A percentile compares a stretch with the other conserved stretches of the same genome.
Evolutionary conservation across 2,113 vertebrate species (phyloP).

Genomic region (Pseudorhombus dupliciocellatus): DNA sequence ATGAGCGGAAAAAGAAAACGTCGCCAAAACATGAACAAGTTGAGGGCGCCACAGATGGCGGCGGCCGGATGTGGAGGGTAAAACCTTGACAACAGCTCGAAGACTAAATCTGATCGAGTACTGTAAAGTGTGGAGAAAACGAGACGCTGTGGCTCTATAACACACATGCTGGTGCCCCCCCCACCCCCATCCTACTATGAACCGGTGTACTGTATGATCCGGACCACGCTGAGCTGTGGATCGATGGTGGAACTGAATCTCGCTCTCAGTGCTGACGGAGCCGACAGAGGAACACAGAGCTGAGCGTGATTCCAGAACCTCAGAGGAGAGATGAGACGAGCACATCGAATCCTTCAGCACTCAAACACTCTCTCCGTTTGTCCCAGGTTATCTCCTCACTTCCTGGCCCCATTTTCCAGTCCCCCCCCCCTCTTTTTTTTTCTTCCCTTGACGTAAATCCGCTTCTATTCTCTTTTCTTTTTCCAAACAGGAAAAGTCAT

Average conservation of each 20-base stretch:
- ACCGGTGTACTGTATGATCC: conserved; percentile 16
- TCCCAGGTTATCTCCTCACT: conserved; percentile 20
- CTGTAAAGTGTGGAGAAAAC: conserved; percentile 31
- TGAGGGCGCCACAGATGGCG: conserved; percentile 37
- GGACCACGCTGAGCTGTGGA: conserved; percentile 5
- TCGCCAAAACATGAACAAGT: conserved; percentile 23
- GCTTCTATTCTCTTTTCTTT: conserved; percentile 33
- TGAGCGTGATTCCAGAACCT: conserved; percentile 29
- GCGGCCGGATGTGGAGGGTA: conserved; percentile 27
- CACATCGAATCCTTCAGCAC: conserved; percentile 22
- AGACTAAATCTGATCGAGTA: conserved; percentile 31
- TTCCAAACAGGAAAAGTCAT: conserved; percentile 38
- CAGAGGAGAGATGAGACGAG: conserved; percentile 31
- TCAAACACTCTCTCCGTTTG: conserved; percentile 4
- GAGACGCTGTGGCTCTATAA: conserved; percentile 22
- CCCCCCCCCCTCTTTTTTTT: not conserved
- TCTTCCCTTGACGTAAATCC: conserved; percentile 45
- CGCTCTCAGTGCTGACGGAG: conserved; percentile 28
- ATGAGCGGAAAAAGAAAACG: not conserved
- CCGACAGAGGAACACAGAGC: conserved; percentile 33
- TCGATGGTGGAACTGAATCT: conserved; percentile 43
- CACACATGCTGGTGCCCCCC: no score
- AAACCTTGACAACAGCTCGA: conserved; percentile 30
- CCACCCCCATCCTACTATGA: conserved; percentile 8
- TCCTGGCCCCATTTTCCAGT: conserved; percentile 40